Base-by-base conservation (phyloP, 2,113 vertebrate genomes). In the Leucosticte australis region DNA sequence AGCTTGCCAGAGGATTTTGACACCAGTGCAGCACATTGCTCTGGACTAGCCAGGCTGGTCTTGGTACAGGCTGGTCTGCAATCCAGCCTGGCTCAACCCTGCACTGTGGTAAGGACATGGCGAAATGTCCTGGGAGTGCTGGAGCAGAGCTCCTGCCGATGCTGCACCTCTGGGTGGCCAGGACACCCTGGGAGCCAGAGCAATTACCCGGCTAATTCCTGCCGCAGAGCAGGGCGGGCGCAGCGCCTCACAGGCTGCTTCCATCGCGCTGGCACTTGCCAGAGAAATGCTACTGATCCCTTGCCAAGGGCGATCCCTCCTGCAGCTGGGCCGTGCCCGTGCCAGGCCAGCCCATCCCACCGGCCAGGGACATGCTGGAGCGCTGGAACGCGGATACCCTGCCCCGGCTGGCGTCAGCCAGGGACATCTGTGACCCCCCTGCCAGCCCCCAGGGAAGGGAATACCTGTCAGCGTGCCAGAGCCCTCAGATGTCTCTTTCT, bases 401-500 rank as follows among this genome's bases (percentile, higher is more conserved):
- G 69, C 9, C 5, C 65, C 0, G 39, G 76, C 73, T 80, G 83
- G 71, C 35, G 1, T 53, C 94, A 74, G 44, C 75, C 3, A 2
- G 85, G 93, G 92, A 93, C 90, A 90, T 84, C 82, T 94, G 90
- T 71, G 94, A 87, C 78, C 84, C 83, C 77, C 10, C 60, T n/a
- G 42, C 74, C 84, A 82, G 56, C 93, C 91, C 87, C 6, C 16
- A 37, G 85, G 95, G 92, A 65, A 68, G 56, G 92, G 53, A 91
- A 83, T 91, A 95, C 85, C 82, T 85, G 92, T 96, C 94, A 94
- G 74, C 1, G 0, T 85, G 95, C 94, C 95, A 91, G 94, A 67
- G 65, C 78, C 86, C 82, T 94, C 92, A 79, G 82, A 73, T 85
- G 95, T 78, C 92, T 94, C 84, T 85, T 86, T 90, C 86, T 87